Evolutionary conservation across 2,797 vertebrate genomes (phyloP).

Genomic region (Phoeniculus purpureus): DNA sequence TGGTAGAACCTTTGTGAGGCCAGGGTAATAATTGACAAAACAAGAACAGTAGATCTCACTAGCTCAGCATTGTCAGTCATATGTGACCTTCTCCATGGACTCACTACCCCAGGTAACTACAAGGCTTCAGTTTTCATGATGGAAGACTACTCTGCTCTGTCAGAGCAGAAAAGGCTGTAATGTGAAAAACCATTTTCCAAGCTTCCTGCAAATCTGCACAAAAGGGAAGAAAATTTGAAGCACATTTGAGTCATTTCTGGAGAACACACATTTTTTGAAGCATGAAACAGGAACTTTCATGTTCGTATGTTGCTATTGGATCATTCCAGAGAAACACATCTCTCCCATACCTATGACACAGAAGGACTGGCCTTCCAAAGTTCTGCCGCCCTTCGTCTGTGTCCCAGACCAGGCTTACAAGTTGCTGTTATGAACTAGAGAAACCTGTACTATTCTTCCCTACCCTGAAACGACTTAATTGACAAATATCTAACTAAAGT

Average conservation of each 20-base stretch:
- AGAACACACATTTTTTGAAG: not conserved
- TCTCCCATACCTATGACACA: not conserved
- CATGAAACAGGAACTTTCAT: not conserved
- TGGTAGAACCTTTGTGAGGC: conserved; percentile 60
- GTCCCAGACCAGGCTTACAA: not conserved
- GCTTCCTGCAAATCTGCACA: not conserved
- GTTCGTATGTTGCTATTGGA: not conserved
- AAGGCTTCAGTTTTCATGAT: not conserved
- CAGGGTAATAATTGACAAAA: conserved; percentile 72
- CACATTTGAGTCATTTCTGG: not conserved
- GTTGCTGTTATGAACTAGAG: rapidly evolving
- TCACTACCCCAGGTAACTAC: not conserved
- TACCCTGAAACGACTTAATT: not conserved
- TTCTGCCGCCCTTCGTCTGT: not conserved
- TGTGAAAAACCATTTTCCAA: not conserved
- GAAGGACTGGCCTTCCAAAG: not conserved
- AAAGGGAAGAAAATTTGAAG: not conserved
- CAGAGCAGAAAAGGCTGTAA: not conserved
- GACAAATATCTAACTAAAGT: not conserved
- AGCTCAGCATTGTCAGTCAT: not conserved
- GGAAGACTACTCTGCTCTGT: not conserved
- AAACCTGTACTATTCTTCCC: not conserved
- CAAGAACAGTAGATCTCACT: conserved; percentile 34
- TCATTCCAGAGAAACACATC: not conserved
- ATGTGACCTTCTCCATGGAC: conserved; percentile 13